Conservation (phyloP, 2,797 vertebrate genomes). For the Cyclopterus lumpus region DNA sequence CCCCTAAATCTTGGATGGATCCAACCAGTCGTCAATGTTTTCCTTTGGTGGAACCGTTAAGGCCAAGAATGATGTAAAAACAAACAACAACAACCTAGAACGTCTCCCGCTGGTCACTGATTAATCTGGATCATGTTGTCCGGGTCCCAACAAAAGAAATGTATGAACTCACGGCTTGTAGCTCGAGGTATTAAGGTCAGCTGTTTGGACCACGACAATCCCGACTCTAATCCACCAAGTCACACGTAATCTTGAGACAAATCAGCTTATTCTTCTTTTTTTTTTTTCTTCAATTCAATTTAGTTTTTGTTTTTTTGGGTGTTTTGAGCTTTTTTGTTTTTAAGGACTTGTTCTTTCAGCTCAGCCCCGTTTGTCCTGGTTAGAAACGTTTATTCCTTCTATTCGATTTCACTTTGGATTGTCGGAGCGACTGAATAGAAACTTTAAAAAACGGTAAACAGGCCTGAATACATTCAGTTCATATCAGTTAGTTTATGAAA, state of each 20-base stretch:
- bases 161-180: slow-evolving; percentile 5
- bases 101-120: background rate
- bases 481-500: background rate
- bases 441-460: background rate
- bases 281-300: slow-evolving; percentile 26
- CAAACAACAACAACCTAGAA: background rate
- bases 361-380: background rate
- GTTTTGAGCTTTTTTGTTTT: slow-evolving; percentile 34
- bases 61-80: slow-evolving; percentile 25
- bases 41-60: slow-evolving; percentile 5
- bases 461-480: background rate
- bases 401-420: slow-evolving; percentile 12
- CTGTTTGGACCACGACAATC: slow-evolving; percentile 46
- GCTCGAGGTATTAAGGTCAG: slow-evolving; percentile 71
- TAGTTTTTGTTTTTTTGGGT: too few species aligned
- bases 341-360: background rate
- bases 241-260: slow-evolving; percentile 61
- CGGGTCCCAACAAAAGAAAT: background rate
- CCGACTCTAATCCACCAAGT: slow-evolving; percentile 59
- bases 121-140: slow-evolving; percentile 32
- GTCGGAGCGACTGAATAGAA: slow-evolving; percentile 1
- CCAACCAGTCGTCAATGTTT: background rate
- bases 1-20: background rate
- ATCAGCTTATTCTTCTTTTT: slow-evolving; percentile 54
- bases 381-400: background rate